These are phyloP conservation scores for Nothobranchius kuhntae DNA, from an alignment of 2,113 vertebrate genomes.

Conservation along the genomic window DNA sequence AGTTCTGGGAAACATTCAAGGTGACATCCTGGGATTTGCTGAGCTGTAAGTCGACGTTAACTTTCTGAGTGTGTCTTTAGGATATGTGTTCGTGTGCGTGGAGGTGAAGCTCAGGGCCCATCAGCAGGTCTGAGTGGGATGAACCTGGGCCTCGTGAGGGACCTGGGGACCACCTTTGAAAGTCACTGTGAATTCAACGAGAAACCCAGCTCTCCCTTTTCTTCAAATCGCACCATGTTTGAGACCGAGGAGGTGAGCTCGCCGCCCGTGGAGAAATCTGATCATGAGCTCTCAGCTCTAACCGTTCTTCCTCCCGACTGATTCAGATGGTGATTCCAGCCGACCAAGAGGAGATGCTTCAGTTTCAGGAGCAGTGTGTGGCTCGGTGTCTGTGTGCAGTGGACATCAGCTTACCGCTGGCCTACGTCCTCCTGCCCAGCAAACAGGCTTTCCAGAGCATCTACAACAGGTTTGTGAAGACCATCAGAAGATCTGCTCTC, in stretches of 20 bases:
- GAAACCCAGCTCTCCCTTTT: constrained; percentile 88
- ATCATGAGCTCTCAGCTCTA: background rate
- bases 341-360: constrained; percentile 88
- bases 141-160: constrained; percentile 77
- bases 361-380: constrained; percentile 87
- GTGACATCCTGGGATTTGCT: too few species aligned
- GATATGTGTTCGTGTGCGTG: constrained; percentile 74
- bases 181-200: constrained; percentile 87
- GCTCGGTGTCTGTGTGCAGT: constrained; percentile 84
- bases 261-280: background rate
- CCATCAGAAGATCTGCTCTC: too few species aligned
- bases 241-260: constrained; percentile 87
- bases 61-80: constrained; percentile 35
- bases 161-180: constrained; percentile 81
- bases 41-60: too few species aligned
- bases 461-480: constrained; percentile 85
- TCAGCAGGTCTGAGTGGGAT: constrained; percentile 57
- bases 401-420: constrained; percentile 83
- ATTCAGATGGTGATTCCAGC: constrained; percentile 92
- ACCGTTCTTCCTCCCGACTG: background rate
- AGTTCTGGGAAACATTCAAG: too few species aligned
- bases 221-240: constrained; percentile 93
- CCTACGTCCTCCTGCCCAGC: constrained; percentile 86
- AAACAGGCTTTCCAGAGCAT: constrained; percentile 90
- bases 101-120: constrained; percentile 74